Percentiles rank a stretch among this genome's conserved stretches.
phyloP scores from a whole-genome alignment of 2,888 invertebrate species.

The Lycophotia porphyrea region DNA sequence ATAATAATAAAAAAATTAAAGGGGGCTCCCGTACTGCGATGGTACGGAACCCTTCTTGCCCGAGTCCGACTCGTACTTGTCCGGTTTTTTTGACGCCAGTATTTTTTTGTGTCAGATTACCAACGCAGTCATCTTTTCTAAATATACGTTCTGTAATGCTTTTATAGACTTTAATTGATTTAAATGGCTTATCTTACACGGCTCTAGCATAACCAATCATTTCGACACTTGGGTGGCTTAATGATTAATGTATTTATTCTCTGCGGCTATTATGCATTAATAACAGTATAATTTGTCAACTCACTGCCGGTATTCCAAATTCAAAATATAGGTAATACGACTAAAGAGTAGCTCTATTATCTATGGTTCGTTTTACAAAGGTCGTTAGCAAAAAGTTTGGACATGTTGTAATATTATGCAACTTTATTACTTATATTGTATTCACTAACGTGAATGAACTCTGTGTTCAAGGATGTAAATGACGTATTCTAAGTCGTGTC shows the following conservation, averaged over 20 bases:
- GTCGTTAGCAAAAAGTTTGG: conserved; percentile 1
- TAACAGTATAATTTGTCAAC: conserved; percentile 35
- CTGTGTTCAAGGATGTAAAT: conserved; percentile 25
- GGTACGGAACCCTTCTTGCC: too few species aligned
- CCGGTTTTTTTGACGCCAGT: too few species aligned
- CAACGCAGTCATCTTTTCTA: background rate
- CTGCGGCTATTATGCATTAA: conserved; percentile 8
- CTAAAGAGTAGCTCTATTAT: conserved; percentile 16
- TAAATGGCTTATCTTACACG: conserved; percentile 21
- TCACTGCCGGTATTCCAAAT: background rate
- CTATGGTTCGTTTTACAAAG: conserved; percentile 32
- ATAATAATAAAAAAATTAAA: too few species aligned
- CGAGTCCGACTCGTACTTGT: too few species aligned
- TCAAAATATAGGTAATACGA: background rate
- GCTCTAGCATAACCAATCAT: conserved; percentile 35
- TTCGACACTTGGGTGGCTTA: conserved; percentile 43
- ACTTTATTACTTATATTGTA: background rate
- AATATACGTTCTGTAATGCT: conserved; percentile 6
- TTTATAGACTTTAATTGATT: conserved; percentile 28
- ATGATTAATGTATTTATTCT: conserved; percentile 22
- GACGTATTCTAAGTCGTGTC: background rate
- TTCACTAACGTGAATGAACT: conserved; percentile 35
- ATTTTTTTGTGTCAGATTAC: background rate
- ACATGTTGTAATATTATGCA: conserved; percentile 7
- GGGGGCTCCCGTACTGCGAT: too few species aligned